These are phyloP conservation scores for Desmodus rotundus DNA, from an alignment of 2,113 vertebrate species.

Conservation along the genomic window DNA sequence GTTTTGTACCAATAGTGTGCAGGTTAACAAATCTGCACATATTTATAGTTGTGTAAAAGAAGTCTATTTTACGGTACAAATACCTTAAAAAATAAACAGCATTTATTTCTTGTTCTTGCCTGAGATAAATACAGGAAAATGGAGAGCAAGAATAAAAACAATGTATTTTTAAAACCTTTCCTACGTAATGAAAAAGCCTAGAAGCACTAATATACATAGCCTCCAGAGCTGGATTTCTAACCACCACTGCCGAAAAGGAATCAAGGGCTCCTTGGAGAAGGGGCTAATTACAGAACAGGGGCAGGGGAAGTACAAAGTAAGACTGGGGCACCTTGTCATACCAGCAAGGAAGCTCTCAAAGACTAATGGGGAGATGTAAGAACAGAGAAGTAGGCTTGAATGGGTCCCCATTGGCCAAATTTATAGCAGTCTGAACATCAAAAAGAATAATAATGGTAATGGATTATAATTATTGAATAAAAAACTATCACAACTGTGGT, in stretches of 20 bases:
- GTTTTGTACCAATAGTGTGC: neutral
- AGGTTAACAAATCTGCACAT: neutral
- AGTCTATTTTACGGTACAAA: neutral
- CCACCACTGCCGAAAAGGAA: neutral
- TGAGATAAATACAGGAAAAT: neutral
- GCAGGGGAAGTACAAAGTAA: neutral
- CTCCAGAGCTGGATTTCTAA: neutral
- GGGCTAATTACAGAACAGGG: neutral
- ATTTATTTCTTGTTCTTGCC: neutral
- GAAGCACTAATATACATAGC: neutral
- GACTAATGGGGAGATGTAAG: neutral
- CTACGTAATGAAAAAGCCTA: neutral
- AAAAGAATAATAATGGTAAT: neutral
- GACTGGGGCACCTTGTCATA: neutral
- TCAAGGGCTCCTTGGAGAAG: neutral
- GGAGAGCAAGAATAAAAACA: neutral
- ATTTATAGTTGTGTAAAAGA: neutral
- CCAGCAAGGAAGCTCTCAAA: neutral
- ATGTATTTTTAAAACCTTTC: neutral
- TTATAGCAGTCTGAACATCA: neutral
- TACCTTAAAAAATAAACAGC: neutral
- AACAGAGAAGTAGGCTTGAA: neutral
- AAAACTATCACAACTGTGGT: neutral
- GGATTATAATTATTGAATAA: neutral
- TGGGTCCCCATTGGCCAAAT: neutral